Evolutionary conservation across 1,140 invertebrate species (phyloP), one percentile per base, ranked within the genome.

Genomic region (Periplaneta americana): DNA sequence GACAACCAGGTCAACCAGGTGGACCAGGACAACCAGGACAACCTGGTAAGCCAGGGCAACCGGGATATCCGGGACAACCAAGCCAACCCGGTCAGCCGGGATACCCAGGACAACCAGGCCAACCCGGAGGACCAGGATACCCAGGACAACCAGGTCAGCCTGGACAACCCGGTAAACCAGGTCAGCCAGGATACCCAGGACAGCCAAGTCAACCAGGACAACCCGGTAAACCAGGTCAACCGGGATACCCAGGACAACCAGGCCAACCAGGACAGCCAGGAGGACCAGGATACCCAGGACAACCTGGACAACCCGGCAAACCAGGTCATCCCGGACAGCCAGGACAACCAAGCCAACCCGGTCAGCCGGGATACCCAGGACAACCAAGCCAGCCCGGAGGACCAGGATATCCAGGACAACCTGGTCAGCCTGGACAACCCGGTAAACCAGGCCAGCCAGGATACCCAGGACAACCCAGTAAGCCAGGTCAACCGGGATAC

Each of bases 1-100:
- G 82, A 1, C 13, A 66, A 2, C 82, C 82, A 33, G 79, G 82
- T 4, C 8, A 48, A 0, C 79, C 82, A 1, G 82, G 82, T 0
- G 28, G 39, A 13, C 82, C 82, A 31, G 82, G 75, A 35, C 34
- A 75, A 17, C 80, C 80, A 74, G 80, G 80, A 76, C 15, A 79
- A 1, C 77, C 78, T 33, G 81, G 81, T 34, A 28, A 79, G 15
- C 81, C 81, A 28, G 77, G 81, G 0, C 34, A 66, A 48, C 81
- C 81, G 48, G 81, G 81, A 39, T 34, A 36, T 34, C 80, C 80
- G n/a, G 48, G 48, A 2, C 1, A 4, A 2, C 48, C 48, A 57
- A n/a, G 48, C 1, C 48, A 57, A 4, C 79, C 79, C 13, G 79
- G 79, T 5, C 9, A 74, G 4, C 79, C 79, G 17, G 79, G 78